Conservation (phyloP, 2,888 invertebrate species). For the Rhopalosiphum nymphaeae region DNA sequence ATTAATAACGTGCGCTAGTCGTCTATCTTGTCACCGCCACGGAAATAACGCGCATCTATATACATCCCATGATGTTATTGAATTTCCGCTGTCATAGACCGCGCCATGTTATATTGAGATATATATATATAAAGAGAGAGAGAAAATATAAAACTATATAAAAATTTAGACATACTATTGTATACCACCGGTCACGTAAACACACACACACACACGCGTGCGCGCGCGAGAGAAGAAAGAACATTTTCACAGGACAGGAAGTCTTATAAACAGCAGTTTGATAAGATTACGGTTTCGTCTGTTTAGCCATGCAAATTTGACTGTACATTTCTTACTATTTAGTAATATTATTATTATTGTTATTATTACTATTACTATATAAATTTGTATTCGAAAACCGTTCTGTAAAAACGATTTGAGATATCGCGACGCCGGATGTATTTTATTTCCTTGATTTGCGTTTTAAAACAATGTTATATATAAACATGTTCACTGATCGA, state of each 20-base stretch:
- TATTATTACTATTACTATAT: neutral
- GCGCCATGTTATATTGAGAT: neutral
- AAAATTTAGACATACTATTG: neutral
- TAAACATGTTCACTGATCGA: neutral
- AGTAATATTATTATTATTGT: neutral
- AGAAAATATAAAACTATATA: neutral
- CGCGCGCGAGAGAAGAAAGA: neutral
- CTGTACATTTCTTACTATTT: neutral
- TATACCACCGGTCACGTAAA: neutral
- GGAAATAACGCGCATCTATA: neutral
- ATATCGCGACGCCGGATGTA: neutral
- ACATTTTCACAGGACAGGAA: neutral
- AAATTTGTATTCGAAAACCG: neutral
- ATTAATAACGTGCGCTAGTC: neutral
- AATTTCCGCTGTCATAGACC: conserved; percentile 1
- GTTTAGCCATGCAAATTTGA: neutral
- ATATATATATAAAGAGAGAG: neutral
- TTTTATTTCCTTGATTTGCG: neutral
- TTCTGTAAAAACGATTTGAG: neutral
- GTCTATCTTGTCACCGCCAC: neutral
- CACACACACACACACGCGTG: neutral
- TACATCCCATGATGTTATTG: neutral
- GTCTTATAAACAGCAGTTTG: neutral
- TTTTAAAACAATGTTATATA: too few species aligned
- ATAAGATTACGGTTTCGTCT: neutral